These are phyloP conservation scores for Enteromius fasciolatus DNA, from an alignment of 2,797 vertebrate species.

Conservation along the genomic window DNA sequence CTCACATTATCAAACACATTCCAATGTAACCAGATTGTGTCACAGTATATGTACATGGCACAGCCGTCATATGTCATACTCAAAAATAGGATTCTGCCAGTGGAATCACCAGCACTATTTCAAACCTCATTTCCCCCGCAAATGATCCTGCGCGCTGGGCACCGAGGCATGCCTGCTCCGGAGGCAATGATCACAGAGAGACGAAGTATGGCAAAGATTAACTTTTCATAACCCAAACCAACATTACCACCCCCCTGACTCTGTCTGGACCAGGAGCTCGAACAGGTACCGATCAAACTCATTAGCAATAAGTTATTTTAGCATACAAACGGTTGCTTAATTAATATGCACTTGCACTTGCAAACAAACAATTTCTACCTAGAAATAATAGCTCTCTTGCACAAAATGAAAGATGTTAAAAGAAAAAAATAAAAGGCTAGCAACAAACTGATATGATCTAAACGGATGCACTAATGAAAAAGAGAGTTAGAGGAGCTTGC, in stretches of 20 bases:
- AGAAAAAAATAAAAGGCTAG: not conserved
- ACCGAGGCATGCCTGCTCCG: conserved; percentile 58
- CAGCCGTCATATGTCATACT: conserved; percentile 59
- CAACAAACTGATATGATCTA: conserved; percentile 2
- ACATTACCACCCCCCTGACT: conserved; percentile 46
- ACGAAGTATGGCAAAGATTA: conserved; percentile 60
- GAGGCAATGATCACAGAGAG: conserved; percentile 58
- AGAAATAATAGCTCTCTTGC: not conserved
- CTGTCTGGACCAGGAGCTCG: conserved; percentile 35
- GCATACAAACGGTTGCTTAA: not conserved
- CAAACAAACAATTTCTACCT: not conserved
- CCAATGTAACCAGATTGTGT: conserved; percentile 47
- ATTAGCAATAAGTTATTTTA: conserved; percentile 1
- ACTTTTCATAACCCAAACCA: conserved; percentile 65
- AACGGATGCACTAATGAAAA: conserved; percentile 3
- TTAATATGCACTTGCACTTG: not conserved
- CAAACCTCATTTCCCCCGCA: conserved; percentile 63
- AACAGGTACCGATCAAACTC: conserved; percentile 9
- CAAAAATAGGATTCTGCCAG: conserved; percentile 61
- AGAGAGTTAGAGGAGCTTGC: not conserved
- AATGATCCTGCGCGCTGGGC: conserved; percentile 60
- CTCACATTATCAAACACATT: conserved; percentile 40
- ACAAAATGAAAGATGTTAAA: not conserved
- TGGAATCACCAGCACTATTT: conserved; percentile 64
- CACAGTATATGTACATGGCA: conserved; percentile 58